These are phyloP conservation scores for Drosophila seclusa DNA, from an alignment of 2,888 invertebrate species.

Conservation along the genomic window DNA sequence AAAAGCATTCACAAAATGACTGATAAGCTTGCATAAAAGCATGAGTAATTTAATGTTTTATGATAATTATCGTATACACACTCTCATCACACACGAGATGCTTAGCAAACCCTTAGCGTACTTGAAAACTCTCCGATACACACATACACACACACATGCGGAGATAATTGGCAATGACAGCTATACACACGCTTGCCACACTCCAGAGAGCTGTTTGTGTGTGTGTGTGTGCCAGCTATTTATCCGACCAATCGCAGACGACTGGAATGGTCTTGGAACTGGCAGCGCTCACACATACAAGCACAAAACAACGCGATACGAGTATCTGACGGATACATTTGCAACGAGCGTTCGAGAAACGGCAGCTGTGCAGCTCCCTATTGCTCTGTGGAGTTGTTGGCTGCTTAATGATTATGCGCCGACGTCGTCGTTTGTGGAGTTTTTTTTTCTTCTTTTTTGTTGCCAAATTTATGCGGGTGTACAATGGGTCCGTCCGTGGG, in stretches of 20 bases:
- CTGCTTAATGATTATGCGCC: conserved; percentile 55
- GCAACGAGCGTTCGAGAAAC: conserved; percentile 13
- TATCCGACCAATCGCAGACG: conserved; percentile 73
- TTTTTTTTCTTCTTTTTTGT: conserved; percentile 29
- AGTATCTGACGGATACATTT: conserved; percentile 60
- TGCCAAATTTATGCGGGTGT: conserved; percentile 81
- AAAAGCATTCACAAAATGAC: conserved; percentile 21
- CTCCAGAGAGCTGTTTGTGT: conserved; percentile 26
- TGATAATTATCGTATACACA: conserved; percentile 61
- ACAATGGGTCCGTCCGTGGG: conserved; percentile 23
- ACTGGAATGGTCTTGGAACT: conserved; percentile 61
- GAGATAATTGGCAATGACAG: conserved; percentile 49
- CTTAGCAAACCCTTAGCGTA: conserved; percentile 3
- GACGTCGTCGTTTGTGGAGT: conserved; percentile 68
- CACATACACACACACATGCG: conserved; percentile 10
- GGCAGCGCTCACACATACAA: conserved; percentile 26
- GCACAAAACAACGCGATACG: conserved; percentile 20
- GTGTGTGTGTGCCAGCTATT: conserved; percentile 42
- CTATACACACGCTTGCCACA: conserved; percentile 34
- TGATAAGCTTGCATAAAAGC: conserved; percentile 67
- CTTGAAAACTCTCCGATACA: conserved; percentile 11
- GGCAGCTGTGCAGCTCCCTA: conserved; percentile 37
- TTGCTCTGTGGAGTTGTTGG: conserved; percentile 49
- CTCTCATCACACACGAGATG: conserved; percentile 23
- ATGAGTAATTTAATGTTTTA: conserved; percentile 67